A percentile compares a stretch with the other conserved stretches of the same genome.
Evolutionary conservation across 2,113 vertebrate genomes (phyloP).

Genomic region (Muscicapa adusta): DNA sequence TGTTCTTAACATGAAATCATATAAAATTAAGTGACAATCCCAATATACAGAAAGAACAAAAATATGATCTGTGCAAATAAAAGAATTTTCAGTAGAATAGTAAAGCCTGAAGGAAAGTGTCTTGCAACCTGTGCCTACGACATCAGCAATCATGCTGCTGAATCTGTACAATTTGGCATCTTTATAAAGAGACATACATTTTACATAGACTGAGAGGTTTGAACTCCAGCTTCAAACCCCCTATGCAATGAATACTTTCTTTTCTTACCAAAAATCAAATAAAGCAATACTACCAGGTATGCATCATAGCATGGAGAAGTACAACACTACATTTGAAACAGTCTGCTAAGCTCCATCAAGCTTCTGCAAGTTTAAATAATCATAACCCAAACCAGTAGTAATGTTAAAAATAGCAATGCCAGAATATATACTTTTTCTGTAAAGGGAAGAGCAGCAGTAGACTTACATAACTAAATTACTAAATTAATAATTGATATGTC

Average conservation of each 20-base stretch:
- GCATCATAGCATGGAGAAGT: neutral
- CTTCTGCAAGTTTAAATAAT: neutral
- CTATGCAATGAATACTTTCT: neutral
- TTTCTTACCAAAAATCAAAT: neutral
- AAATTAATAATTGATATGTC: neutral
- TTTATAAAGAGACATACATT: neutral
- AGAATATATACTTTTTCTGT: neutral
- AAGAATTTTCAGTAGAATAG: neutral
- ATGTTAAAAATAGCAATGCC: neutral
- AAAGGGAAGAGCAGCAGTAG: neutral
- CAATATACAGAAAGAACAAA: neutral
- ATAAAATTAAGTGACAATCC: neutral
- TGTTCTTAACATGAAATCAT: neutral
- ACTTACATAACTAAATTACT: neutral
- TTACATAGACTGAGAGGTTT: neutral
- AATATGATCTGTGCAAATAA: neutral
- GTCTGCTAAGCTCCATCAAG: neutral
- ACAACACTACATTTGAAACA: neutral
- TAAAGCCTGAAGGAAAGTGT: neutral
- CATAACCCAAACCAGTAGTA: neutral
- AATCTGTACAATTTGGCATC: neutral
- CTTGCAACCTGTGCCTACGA: neutral
- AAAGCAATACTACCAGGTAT: neutral
- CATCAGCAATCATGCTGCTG: rapidly evolving
- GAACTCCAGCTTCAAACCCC: neutral